phyloP scores from a whole-genome alignment of 2,113 vertebrate genomes.

The Probosciger aterrimus region DNA sequence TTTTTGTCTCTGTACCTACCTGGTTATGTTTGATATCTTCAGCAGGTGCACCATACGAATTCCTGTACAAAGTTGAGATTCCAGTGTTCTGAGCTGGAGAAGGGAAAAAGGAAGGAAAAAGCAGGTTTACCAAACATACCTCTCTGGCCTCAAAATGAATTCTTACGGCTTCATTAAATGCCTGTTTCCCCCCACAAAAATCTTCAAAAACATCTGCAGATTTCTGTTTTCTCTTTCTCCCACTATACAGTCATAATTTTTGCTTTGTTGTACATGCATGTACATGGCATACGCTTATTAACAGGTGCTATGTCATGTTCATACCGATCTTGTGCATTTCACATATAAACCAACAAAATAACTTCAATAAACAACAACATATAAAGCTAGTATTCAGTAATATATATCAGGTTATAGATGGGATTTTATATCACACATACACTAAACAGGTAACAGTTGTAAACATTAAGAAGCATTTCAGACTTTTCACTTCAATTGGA shows the following conservation, averaged over 20 bases:
- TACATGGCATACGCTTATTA: background rate
- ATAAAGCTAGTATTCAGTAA: background rate
- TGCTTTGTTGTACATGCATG: background rate
- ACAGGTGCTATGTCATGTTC: background rate
- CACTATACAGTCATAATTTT: background rate
- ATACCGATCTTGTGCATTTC: background rate
- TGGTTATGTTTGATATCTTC: slow-evolving; percentile 97
- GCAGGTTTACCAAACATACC: background rate
- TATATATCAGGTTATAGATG: background rate
- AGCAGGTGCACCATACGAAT: slow-evolving; percentile 90
- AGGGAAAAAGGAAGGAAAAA: slow-evolving; percentile 21
- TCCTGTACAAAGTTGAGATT: slow-evolving; percentile 94
- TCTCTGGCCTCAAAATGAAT: background rate
- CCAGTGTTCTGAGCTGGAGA: slow-evolving; percentile 88
- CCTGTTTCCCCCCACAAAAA: background rate
- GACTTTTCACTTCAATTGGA: background rate
- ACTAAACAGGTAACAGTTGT: background rate
- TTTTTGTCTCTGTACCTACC: slow-evolving; percentile 65
- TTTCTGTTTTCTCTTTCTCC: background rate
- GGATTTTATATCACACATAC: background rate
- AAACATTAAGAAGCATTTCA: background rate
- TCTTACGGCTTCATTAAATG: background rate
- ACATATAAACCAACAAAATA: background rate
- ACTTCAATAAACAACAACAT: background rate
- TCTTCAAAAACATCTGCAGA: background rate